Evolutionary conservation across 2,113 vertebrate species (phyloP).

Genomic region (Nyctereutes procyonoides): DNA sequence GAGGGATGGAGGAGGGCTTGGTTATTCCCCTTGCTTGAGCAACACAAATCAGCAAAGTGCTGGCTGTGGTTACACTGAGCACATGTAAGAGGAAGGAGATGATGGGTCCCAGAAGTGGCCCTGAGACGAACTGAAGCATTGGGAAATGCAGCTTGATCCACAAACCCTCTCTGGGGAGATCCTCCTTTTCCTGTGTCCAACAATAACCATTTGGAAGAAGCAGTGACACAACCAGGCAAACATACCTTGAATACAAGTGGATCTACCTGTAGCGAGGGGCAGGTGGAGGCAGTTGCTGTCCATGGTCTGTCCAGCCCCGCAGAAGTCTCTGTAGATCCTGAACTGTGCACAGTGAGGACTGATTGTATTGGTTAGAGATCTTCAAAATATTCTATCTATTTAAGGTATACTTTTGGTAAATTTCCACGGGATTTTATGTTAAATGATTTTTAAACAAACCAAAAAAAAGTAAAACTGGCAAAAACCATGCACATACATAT

Average conservation of each 20-base stretch:
- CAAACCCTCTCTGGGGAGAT: neutral
- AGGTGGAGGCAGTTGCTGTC: accelerated
- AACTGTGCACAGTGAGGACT: neutral
- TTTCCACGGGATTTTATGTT: neutral
- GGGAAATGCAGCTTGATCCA: neutral
- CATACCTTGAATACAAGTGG: neutral
- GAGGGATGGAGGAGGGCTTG: neutral
- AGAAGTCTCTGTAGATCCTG: accelerated
- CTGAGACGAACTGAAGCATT: neutral
- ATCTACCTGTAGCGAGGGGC: neutral
- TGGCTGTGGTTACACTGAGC: too few species aligned
- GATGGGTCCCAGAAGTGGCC: accelerated
- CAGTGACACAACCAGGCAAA: too few species aligned
- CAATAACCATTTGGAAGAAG: neutral
- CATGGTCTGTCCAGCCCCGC: accelerated
- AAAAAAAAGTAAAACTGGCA: neutral
- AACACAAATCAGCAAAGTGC: neutral
- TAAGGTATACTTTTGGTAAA: neutral
- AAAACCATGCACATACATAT: neutral
- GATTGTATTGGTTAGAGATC: too few species aligned
- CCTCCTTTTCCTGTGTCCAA: neutral
- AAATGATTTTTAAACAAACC: neutral
- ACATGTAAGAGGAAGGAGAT: neutral
- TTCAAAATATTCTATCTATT: neutral
- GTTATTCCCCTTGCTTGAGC: neutral